phyloP scores from a whole-genome alignment of 2,797 vertebrate species.

The Allochrocebus solatus region DNA sequence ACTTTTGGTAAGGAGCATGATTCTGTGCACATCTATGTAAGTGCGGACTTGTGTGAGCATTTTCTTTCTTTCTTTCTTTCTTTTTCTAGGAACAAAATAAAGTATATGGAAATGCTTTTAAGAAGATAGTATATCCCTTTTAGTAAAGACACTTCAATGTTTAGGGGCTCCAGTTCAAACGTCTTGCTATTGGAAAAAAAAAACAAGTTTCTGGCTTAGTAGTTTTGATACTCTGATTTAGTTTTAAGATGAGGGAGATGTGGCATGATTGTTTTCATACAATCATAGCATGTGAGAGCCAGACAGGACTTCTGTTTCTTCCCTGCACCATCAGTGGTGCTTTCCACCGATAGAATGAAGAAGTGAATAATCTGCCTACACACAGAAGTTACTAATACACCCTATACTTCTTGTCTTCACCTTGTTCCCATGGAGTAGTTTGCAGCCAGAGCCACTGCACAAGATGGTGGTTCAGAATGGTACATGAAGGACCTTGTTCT shows the following conservation, averaged over 20 bases:
- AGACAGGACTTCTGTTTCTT: neutral
- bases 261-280: neutral
- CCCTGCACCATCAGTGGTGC: neutral
- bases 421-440: neutral
- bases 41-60: neutral
- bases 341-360: neutral
- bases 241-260: neutral
- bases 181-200: neutral
- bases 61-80: neutral
- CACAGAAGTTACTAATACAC: neutral
- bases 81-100: neutral
- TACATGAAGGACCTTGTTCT: neutral
- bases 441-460: neutral
- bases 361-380: too few species aligned
- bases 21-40: neutral
- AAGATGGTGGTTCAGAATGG: neutral
- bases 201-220: neutral
- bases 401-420: neutral
- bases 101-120: neutral
- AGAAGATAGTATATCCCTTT: neutral
- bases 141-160: neutral
- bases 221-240: neutral
- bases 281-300: neutral
- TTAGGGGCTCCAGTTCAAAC: neutral
- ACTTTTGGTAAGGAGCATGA: slow-evolving; percentile 87